Evolutionary conservation across 2,888 invertebrate species (phyloP).

Genomic region (Hylaea fasciaria): DNA sequence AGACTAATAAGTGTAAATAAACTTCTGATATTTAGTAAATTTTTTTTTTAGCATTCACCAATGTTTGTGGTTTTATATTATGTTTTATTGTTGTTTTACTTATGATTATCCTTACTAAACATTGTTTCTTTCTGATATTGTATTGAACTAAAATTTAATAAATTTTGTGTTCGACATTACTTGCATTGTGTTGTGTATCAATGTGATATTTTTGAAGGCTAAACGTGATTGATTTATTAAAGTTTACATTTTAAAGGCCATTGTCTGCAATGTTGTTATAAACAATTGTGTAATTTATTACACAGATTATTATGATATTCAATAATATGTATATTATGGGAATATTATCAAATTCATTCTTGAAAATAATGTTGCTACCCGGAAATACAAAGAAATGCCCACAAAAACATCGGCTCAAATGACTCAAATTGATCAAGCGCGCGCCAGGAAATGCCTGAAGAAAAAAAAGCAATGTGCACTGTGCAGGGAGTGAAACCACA

Average conservation of each 20-base stretch:
- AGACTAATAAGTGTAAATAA: too few relatives aligned
- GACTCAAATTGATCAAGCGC: conserved; percentile 43
- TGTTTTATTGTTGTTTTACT: too few relatives aligned
- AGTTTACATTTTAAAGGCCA: conserved; percentile 18
- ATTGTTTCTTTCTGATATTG: too few relatives aligned
- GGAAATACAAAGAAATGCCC: not conserved
- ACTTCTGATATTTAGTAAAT: too few relatives aligned
- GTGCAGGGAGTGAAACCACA: conserved; percentile 57
- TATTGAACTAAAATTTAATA: too few relatives aligned
- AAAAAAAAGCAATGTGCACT: conserved; percentile 49
- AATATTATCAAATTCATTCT: not conserved
- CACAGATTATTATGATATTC: too few relatives aligned
- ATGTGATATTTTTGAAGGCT: conserved; percentile 15
- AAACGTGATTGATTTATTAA: conserved; percentile 41
- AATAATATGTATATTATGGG: too few relatives aligned
- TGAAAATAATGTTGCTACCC: conserved; percentile 20
- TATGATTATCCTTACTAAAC: too few relatives aligned
- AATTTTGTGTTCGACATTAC: not conserved
- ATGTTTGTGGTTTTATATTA: too few relatives aligned
- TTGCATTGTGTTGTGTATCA: not conserved
- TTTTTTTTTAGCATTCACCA: too few relatives aligned
- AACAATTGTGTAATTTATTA: not conserved
- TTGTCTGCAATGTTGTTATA: conserved; percentile 1
- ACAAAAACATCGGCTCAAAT: conserved; percentile 27
- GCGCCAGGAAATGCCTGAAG: conserved; percentile 66